A percentile compares a stretch with the other conserved stretches of the same genome.
Conservation (phyloP, 2,113 vertebrate genomes). For the Archilochus colubris region DNA sequence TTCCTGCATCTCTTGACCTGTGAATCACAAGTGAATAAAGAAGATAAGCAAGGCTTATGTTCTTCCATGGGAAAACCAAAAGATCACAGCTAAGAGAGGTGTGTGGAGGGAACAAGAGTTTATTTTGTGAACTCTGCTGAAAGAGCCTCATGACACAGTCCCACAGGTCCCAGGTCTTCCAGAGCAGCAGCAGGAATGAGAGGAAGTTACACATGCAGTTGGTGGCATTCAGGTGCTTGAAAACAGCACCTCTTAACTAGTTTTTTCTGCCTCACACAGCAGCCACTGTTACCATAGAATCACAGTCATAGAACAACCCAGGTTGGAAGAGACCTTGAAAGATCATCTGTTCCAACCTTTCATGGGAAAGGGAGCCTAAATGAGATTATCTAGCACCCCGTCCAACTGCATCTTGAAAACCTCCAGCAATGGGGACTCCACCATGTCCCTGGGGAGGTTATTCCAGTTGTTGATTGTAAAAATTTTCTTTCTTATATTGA, state of each 20-base stretch:
- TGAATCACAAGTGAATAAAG: background rate
- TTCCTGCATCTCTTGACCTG: background rate
- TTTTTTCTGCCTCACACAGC: background rate
- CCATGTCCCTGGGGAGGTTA: background rate
- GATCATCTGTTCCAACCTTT: background rate
- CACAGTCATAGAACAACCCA: background rate
- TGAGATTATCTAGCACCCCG: background rate
- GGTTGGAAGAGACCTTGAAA: accelerated
- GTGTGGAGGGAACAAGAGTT: background rate
- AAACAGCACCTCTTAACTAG: background rate
- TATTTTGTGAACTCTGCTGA: background rate
- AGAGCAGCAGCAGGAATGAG: background rate
- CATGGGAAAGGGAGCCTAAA: background rate
- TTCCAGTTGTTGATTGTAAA: background rate
- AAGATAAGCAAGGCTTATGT: background rate
- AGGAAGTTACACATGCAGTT: background rate
- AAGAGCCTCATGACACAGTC: background rate
- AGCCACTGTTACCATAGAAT: background rate
- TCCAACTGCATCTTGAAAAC: background rate
- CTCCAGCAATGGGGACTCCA: accelerated
- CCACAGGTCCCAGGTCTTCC: background rate
- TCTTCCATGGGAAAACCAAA: background rate
- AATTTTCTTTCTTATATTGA: background rate
- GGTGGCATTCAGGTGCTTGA: accelerated
- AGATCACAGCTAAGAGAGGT: background rate